Evolutionary conservation across 2,113 vertebrate genomes (phyloP), one percentile per base, ranked within the genome.

Genomic region (Leptosomus discolor): DNA sequence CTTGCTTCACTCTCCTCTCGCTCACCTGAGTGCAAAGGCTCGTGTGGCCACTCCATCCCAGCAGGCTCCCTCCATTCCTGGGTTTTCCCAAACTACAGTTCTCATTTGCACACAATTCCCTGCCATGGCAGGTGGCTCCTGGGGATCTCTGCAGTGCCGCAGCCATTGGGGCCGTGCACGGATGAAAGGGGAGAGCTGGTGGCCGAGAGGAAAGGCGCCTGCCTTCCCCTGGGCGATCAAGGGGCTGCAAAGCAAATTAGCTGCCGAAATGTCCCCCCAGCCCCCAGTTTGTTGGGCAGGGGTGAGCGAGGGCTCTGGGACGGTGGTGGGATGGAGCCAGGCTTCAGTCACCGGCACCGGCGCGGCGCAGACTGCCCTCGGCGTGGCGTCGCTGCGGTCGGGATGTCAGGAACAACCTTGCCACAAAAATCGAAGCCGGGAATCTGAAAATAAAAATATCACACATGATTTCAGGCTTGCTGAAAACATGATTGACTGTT

Each of bases 401-500:
- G 75, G 43, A 54, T 1, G 21, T 46, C 6, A 16, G 92, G 94
- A 94, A 95, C 43, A 71, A 74, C 89, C 83, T 65, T 46, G 93
- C 94, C 92, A 70, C 93, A 90, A 23, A 58, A 80, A 69, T n/a
- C 1, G 18, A n/a, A 75, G 92, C 48, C 2, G 50, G 71, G 86
- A 81, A 93, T 92, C 91, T 64, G 80, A 63, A 78, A 95, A 93
- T 69, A 93, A 96, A 97, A 97, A 92, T 82, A 91, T 85, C 84
- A n/a, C 92, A 20, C 51, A 88, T 93, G 88, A 96, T 94, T 94
- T 85, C 81, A 95, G 92, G 77, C 83, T 76, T 82, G 96, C 79
- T 92, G 94, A 96, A 95, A 96, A 84, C 91, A 94, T 77, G 92
- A 96, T 53, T 93, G 89, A 91, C 96, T 86, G 92, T 57, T 84